Evolutionary conservation across 2,113 vertebrate genomes (phyloP).

Genomic region (western clawed frog (Xenopus tropicalis)): UCB_Xtro_10.0 CM004450.2:1120501-1121000

Average conservation of each 20-base stretch:
- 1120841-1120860: too few relatives aligned
- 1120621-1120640: constrained; percentile 21
- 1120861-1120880: too few relatives aligned
- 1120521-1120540: constrained; percentile 18
- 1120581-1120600: constrained; percentile 17
- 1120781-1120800: too few relatives aligned
- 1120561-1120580: constrained; percentile 25
- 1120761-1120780: too few relatives aligned
- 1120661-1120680: constrained; percentile 30
- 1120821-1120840: too few relatives aligned
- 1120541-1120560: not conserved
- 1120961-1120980: too few relatives aligned
- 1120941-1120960: too few relatives aligned
- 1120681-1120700: constrained; percentile 32
- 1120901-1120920: too few relatives aligned
- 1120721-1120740: not conserved
- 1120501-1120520: not conserved
- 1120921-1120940: too few relatives aligned
- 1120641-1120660: not conserved
- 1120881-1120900: too few relatives aligned
- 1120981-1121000: not conserved
- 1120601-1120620: not conserved
- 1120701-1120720: constrained; percentile 29
- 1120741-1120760: too few relatives aligned
- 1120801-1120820: too few relatives aligned